phyloP scores from a whole-genome alignment of 1,140 invertebrate species.

The Drosophila arizonae region DNA sequence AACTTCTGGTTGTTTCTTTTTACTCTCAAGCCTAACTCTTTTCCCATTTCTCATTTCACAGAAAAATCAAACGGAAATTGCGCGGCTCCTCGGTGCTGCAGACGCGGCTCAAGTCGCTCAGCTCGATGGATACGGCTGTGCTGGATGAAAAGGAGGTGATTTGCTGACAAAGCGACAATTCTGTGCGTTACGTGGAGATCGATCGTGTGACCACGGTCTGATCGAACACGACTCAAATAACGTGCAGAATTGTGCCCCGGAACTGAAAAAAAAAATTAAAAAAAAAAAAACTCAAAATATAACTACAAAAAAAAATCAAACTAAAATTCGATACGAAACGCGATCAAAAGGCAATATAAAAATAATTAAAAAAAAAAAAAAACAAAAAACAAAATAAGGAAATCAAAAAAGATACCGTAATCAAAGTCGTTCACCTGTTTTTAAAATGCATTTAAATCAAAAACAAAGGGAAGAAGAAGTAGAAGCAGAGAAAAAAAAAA shows the following conservation, averaged over 20 bases:
- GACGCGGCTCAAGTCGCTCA: conserved; percentile 89
- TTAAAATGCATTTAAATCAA: conserved; percentile 69
- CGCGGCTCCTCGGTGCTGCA: conserved; percentile 88
- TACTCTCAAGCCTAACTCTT: neutral
- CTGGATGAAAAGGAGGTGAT: conserved; percentile 93
- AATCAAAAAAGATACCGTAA: conserved; percentile 33
- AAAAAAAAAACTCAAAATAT: conserved; percentile 32
- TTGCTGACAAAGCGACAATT: conserved; percentile 96
- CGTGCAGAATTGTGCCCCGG: conserved; percentile 83
- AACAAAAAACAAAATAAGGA: conserved; percentile 2
- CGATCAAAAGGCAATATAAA: conserved; percentile 55
- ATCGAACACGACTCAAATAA: conserved; percentile 79
- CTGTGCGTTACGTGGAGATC: conserved; percentile 94
- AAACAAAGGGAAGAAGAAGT: conserved; percentile 14
- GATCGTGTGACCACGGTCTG: conserved; percentile 95
- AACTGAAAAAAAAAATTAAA: conserved; percentile 46
- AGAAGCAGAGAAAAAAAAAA: conserved; percentile 2
- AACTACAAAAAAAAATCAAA: conserved; percentile 56
- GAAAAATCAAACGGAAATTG: conserved; percentile 85
- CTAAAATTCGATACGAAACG: conserved; percentile 56
- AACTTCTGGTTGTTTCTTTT: too few relatives aligned
- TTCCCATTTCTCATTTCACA: conserved; percentile 8
- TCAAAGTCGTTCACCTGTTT: conserved; percentile 70
- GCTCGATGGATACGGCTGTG: conserved; percentile 89
- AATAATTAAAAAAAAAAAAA: conserved; percentile 24